Base-by-base conservation (phyloP, 2,888 invertebrate genomes). In the Prionchulus punctatus region DNA sequence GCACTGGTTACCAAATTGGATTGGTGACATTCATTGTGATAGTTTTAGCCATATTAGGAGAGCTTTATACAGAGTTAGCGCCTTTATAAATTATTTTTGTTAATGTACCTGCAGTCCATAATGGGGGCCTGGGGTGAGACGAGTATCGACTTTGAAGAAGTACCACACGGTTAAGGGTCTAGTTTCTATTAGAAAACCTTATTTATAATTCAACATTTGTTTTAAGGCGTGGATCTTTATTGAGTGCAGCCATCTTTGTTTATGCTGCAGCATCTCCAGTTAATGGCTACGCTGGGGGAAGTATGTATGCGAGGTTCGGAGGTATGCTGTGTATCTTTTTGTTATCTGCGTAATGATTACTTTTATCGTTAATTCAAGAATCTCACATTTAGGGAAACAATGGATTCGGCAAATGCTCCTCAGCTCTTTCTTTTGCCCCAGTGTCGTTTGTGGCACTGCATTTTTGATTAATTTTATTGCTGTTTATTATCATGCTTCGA, bases 391-490 rank as follows among this genome's bases (percentile, higher is more conserved):
- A 73, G 74, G 77, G 47, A 75, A 76, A 61, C 67, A 72, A 57
- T 99, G 98, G 98, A 98, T 98, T 62, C 84, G 87, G 63, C 98
- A 98, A 76, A 94, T 96, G 92, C 72, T 96, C 27, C 77, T 89
- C 1, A 91, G 94, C 58, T 92, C 96, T 21, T 92, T 94, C 71
- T 79, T 98, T 71, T 76, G 98, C 58, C 98, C 98, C 1, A 49
- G 18, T 7, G 79, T 81, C 1, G 89, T 96, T 25, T 96, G 96
- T 75, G 91, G 92, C 43, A 92, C 90, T 42, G 94, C 94, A 27
- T 96, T 98, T 75, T 85, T 90, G 70, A 94, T 98, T 63, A 98
- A 99, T 74, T 94, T 98, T 70, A 94, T 99, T 71, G 96, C 98
- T 30, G 96, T 99, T 72, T 98, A 96, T 71, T 99, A 99, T 73